Percentiles rank a stretch among this genome's conserved stretches.
These are phyloP conservation scores for Cygnus buccinator DNA, from an alignment of 2,113 vertebrate species.

Conservation along the genomic window DNA sequence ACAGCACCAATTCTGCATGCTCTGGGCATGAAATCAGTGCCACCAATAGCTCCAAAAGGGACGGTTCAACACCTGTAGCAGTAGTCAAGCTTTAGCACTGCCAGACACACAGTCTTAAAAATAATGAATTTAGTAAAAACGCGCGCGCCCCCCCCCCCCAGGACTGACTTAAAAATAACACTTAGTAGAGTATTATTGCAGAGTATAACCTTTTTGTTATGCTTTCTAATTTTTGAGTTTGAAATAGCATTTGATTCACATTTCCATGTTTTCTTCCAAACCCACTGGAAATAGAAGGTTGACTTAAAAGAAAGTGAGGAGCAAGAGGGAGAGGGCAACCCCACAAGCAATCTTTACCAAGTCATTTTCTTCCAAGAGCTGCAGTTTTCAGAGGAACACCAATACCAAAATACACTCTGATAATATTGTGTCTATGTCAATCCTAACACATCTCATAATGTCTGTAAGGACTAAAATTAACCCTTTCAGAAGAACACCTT, in stretches of 20 bases:
- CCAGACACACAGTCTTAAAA: neutral
- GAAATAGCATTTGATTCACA: neutral
- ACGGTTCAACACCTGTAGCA: neutral
- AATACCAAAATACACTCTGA: neutral
- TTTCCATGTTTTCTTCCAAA: neutral
- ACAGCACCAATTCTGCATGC: fast-evolving
- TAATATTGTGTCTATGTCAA: neutral
- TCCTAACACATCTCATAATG: neutral
- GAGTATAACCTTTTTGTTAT: neutral
- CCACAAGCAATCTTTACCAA: neutral
- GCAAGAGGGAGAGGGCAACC: neutral
- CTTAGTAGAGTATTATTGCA: neutral
- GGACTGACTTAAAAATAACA: neutral
- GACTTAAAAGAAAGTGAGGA: neutral
- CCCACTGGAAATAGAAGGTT: neutral
- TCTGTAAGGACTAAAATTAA: neutral
- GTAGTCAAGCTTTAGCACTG: neutral
- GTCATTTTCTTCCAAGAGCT: neutral
- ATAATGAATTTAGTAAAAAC: neutral
- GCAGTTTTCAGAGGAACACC: neutral
- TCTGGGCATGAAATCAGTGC: neutral
- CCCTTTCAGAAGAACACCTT: neutral
- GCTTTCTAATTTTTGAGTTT: neutral
- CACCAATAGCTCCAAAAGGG: neutral
- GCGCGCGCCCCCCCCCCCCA: fast-evolving